A percentile compares a stretch with the other conserved stretches of the same genome.
phyloP scores from a whole-genome alignment of 2,113 vertebrate species.

The Pituophis catenifer region DNA sequence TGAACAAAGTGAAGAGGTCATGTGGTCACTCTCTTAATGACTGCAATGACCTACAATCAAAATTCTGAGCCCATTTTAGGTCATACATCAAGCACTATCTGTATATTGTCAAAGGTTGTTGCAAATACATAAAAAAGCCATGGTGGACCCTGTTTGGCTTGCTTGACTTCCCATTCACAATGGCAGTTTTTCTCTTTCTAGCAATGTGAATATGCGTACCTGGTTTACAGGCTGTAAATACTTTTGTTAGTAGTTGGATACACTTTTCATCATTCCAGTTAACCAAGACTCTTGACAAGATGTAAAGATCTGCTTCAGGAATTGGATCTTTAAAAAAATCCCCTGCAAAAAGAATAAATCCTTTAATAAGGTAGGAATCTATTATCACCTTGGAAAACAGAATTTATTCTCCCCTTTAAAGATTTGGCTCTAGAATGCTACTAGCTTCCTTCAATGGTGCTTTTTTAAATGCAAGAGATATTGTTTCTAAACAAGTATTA shows the following conservation, averaged over 20 bases:
- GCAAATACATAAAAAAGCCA: no score
- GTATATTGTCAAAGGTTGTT: background rate
- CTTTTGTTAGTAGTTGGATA: background rate
- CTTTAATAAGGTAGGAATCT: no score
- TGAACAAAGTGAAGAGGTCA: no score
- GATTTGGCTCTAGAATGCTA: constrained; percentile 69
- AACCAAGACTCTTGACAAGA: constrained; percentile 85
- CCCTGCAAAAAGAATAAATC: background rate
- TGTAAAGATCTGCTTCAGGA: constrained; percentile 81
- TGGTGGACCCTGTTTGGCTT: background rate
- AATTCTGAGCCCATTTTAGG: no score
- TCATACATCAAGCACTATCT: no score
- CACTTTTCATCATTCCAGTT: constrained; percentile 77
- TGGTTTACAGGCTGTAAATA: background rate
- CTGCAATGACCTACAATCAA: no score
- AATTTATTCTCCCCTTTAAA: no score
- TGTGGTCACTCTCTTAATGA: no score
- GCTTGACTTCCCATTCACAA: background rate
- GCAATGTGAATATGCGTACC: background rate
- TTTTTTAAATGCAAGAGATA: background rate
- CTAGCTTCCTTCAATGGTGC: background rate
- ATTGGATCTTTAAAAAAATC: constrained; percentile 64
- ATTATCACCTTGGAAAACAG: no score
- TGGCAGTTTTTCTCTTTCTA: background rate
- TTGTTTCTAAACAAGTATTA: constrained; percentile 7